phyloP scores from a whole-genome alignment of 30 jellyfish, hydroid and myxozoan genomes.

The Clytia hemisphaerica region DNA sequence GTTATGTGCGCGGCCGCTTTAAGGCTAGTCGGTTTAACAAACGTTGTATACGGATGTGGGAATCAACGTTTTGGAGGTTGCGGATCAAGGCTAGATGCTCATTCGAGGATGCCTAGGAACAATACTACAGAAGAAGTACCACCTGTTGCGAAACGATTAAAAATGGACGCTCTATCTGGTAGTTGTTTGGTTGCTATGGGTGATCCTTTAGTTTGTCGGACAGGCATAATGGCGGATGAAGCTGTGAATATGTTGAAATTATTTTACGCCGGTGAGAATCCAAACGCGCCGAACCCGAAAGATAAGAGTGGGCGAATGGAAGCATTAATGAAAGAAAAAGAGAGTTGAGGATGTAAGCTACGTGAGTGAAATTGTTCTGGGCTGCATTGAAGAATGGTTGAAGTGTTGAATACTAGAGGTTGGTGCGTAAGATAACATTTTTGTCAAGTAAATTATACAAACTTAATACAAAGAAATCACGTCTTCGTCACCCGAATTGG shows the following conservation, averaged over 20 bases:
- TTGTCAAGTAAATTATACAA: no score
- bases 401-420: no score
- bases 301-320: slow-evolving; percentile 17
- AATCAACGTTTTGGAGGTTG: slow-evolving; percentile 99
- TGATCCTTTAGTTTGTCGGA: slow-evolving; percentile 12
- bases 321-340: no score
- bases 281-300: slow-evolving; percentile 72
- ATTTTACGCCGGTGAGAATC: slow-evolving; percentile 83
- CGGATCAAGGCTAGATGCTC: slow-evolving; percentile 75
- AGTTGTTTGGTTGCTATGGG: background rate
- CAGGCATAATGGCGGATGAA: slow-evolving; percentile 51
- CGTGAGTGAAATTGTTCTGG: no score
- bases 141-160: background rate
- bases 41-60: slow-evolving; percentile 71
- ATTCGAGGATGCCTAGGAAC: background rate
- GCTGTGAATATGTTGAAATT: slow-evolving; percentile 44
- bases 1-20: slow-evolving; percentile 91
- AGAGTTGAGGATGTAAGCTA: no score
- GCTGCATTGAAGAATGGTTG: no score
- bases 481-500: no score
- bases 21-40: slow-evolving; percentile 41
- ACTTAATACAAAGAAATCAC: no score
- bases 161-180: background rate
- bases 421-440: no score
- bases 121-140: background rate